A percentile compares a stretch with the other conserved stretches of the same genome.
Conservation (phyloP, 2,888 invertebrate species). For the Zeuzera pyrina region DNA sequence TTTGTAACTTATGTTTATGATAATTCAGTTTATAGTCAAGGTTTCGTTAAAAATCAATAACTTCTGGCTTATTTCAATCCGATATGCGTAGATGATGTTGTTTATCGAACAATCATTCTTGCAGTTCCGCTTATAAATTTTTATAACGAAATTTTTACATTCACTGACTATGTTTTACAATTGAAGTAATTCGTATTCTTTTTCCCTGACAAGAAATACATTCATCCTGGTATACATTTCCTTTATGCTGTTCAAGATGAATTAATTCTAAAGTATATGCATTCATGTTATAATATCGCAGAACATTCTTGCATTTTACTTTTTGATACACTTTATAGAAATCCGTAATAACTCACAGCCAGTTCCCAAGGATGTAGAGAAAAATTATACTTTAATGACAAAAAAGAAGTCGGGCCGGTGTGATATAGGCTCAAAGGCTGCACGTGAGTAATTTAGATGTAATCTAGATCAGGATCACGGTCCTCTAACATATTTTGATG, state of each 20-base stretch:
- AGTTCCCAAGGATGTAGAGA: conserved; percentile 17
- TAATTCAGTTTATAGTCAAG: conserved; percentile 24
- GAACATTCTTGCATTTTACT: no score
- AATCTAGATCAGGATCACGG: conserved; percentile 8
- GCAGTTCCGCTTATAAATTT: conserved; percentile 11
- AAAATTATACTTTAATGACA: conserved; percentile 22
- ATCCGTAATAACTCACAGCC: no score
- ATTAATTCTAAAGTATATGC: no score
- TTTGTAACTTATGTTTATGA: conserved; percentile 24
- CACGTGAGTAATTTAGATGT: conserved; percentile 20
- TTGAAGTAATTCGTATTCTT: no score
- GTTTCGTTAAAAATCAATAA: conserved; percentile 15
- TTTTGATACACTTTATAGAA: no score
- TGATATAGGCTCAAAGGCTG: conserved; percentile 10
- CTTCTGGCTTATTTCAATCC: conserved; percentile 14
- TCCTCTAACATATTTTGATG: no score
- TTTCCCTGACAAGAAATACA: no score
- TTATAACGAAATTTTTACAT: conserved; percentile 1
- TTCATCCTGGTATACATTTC: no score
- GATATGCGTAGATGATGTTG: conserved; percentile 17
- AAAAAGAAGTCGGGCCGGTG: conserved; percentile 16
- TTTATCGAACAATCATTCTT: conserved; percentile 15
- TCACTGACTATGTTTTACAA: no score
- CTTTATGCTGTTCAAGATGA: no score
- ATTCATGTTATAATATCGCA: no score